Conservation (phyloP, 2,113 vertebrate species). For the Aphelocoma coerulescens region DNA sequence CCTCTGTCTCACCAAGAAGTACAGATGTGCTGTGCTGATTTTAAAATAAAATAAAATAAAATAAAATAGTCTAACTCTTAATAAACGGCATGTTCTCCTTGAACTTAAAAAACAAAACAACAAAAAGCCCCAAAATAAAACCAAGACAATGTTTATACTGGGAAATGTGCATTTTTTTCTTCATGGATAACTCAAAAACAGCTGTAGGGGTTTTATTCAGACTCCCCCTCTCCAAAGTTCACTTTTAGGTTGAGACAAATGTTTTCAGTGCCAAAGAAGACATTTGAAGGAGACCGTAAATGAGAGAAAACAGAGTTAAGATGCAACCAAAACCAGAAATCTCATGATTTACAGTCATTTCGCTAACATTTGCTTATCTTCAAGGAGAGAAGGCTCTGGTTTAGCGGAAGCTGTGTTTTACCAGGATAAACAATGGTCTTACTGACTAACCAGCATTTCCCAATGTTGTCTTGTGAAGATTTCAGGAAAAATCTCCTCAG, state of each 20-base stretch:
- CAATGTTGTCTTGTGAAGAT: not conserved
- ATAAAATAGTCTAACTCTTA: constrained; percentile 32
- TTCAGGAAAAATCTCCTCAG: not conserved
- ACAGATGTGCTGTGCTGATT: constrained; percentile 26
- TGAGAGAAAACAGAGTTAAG: constrained; percentile 27
- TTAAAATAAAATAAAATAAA: constrained; percentile 16
- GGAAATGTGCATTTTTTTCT: constrained; percentile 48
- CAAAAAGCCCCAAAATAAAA: not conserved
- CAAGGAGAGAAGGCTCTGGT: not conserved
- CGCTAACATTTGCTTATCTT: constrained; percentile 47
- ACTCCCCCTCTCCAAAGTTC: constrained; percentile 31
- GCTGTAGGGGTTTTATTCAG: constrained; percentile 54
- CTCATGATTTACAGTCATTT: constrained; percentile 14
- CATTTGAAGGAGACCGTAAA: constrained; percentile 8
- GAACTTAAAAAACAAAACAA: not conserved
- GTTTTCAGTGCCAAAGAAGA: constrained; percentile 50
- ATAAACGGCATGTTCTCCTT: constrained; percentile 53
- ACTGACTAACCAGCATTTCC: constrained; percentile 30
- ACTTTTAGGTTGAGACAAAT: constrained; percentile 55
- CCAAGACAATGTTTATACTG: constrained; percentile 51
- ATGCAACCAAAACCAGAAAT: constrained; percentile 24
- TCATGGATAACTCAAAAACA: constrained; percentile 56
- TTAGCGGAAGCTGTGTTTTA: not conserved
- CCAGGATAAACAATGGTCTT: constrained; percentile 26
- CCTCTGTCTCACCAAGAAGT: not conserved